phyloP scores from a whole-genome alignment of 2,888 invertebrate species.

The Desoria tigrina region DNA sequence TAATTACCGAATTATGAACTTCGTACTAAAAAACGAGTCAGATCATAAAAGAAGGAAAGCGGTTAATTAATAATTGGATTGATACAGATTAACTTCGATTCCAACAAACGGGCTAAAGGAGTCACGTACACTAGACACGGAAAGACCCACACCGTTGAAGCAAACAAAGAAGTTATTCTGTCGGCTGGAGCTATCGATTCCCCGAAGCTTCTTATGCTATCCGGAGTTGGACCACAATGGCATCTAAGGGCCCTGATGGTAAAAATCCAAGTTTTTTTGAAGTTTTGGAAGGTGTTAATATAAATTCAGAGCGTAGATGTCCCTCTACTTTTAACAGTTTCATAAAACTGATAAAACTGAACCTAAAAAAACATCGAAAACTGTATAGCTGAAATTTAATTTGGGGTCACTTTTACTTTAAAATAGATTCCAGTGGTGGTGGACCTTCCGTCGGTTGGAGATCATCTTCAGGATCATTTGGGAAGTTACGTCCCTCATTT shows the following conservation, averaged over 20 bases:
- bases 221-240: conserved; percentile 27
- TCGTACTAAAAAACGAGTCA: no score
- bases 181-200: conserved; percentile 22
- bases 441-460: conserved; percentile 33
- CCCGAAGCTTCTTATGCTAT: conserved; percentile 23
- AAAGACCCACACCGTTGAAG: conserved; percentile 16
- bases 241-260: conserved; percentile 21
- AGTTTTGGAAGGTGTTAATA: no score
- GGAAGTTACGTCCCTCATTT: conserved; percentile 14
- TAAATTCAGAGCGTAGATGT: no score
- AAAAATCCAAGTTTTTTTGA: no score
- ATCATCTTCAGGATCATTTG: conserved; percentile 32
- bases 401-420: no score
- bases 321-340: no score
- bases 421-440: conserved; percentile 21
- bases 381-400: not conserved
- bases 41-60: no score
- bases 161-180: conserved; percentile 30
- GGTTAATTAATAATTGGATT: not conserved
- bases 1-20: no score
- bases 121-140: conserved; percentile 36
- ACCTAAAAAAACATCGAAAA: not conserved
- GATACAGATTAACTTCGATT: conserved; percentile 13
- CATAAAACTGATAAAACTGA: no score
- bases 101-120: conserved; percentile 25